Evolutionary conservation across 2,888 invertebrate genomes (phyloP).

Genomic region (Xestoiulus laeticollis): DNA sequence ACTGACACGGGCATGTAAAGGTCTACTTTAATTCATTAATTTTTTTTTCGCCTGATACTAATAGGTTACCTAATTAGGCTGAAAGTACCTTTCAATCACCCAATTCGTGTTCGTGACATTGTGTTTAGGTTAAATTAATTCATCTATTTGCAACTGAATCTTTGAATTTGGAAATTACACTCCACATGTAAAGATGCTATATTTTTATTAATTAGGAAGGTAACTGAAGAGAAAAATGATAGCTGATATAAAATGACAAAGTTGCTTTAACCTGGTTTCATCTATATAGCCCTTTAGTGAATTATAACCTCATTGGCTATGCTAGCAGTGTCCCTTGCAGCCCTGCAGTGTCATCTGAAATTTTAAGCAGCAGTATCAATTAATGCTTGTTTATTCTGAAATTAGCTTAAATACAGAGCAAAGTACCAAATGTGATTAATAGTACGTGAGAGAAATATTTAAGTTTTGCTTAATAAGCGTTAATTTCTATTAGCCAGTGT

Average conservation of each 20-base stretch:
- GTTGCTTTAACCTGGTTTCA: not conserved
- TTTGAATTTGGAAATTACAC: not conserved
- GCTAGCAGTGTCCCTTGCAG: not conserved
- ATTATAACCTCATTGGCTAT: not conserved
- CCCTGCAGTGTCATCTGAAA: not conserved
- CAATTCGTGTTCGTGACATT: not conserved
- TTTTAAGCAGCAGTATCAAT: not conserved
- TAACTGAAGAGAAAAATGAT: not conserved
- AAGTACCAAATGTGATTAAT: not conserved
- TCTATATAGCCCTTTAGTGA: not conserved
- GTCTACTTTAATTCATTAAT: not conserved
- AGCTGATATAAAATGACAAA: not conserved
- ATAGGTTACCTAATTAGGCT: not conserved
- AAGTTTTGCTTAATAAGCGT: not conserved
- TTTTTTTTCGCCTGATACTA: not conserved
- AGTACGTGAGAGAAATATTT: not conserved
- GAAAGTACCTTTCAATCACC: not conserved
- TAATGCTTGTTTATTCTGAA: slow-evolving; percentile 11
- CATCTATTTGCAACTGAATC: too few relatives aligned
- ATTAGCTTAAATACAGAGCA: not conserved
- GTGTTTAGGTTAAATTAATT: not conserved
- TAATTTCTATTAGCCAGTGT: not conserved
- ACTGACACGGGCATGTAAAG: not conserved
- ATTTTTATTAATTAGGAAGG: not conserved
- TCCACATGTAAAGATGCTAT: not conserved